phyloP scores from a whole-genome alignment of 2,888 invertebrate genomes.

The Lithodes maja region DNA sequence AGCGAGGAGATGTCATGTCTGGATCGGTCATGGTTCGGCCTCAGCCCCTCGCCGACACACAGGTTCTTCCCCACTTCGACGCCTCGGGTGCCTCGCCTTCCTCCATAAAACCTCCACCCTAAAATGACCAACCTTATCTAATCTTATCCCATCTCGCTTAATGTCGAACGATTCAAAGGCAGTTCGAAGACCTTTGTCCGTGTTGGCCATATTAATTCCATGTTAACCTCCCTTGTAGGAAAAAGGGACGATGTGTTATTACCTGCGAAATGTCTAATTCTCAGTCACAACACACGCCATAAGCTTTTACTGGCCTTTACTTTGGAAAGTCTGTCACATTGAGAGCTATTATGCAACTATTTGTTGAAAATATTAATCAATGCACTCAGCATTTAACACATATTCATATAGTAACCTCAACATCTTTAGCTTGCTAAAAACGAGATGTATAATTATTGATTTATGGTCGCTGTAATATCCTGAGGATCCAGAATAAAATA shows the following conservation, averaged over 20 bases:
- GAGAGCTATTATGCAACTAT: not conserved
- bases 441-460: no score
- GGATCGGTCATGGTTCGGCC: not conserved
- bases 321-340: not conserved
- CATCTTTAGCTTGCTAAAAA: not conserved
- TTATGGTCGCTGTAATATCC: no score
- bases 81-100: not conserved
- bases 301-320: not conserved
- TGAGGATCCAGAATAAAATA: not conserved
- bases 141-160: not conserved
- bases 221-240: not conserved
- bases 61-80: not conserved
- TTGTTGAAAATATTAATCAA: not conserved
- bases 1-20: not conserved
- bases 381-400: not conserved
- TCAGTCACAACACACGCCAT: conserved; percentile 12
- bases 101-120: not conserved
- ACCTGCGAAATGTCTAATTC: not conserved
- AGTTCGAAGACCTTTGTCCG: no score
- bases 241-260: not conserved
- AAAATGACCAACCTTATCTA: not conserved
- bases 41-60: not conserved
- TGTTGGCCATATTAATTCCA: no score
- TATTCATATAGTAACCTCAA: not conserved
- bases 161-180: no score